Evolutionary conservation across 2,797 vertebrate species (phyloP), one percentile per base, ranked within the genome.

Genomic region (Enteromius fasciolatus): DNA sequence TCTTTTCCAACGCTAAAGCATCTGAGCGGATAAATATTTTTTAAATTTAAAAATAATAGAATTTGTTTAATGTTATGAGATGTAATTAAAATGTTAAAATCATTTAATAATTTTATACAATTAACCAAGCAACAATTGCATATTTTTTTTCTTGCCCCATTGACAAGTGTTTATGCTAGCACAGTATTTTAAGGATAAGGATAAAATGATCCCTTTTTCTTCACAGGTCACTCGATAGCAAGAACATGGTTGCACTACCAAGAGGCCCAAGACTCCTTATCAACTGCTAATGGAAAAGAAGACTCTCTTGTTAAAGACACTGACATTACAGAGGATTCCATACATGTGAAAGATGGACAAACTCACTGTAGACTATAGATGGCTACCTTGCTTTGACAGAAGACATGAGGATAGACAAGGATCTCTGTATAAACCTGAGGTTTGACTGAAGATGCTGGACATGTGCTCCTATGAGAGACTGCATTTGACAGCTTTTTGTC

Each of bases 171-270:
- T 52, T 52, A 52, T 20, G 50, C 18, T n/a, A 54, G 18, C 7
- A 8, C 18, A n/a, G 3, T 54, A 23, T 23, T 57, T 57, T 59
- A 59, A 23, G 20, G 18, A 46, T 44, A 44, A 11, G 10, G 41
- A 44, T 44, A 44, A 44, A 44, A 44, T 44, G 1, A 44, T 44
- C 68, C 52, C 84, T 87, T 33, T 68, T 89, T 54, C 86, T 92
- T 90, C 91, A 48, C 83, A 98, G 97, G 98, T 98, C 81, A 98
- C 97, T 25, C 96, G 96, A 96, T 98, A 98, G 96, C 97, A 89
- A 93, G 94, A 92, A 87, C 90, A 89, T 85, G 64, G 28, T 80
- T 9, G 84, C 88, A 86, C 81, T 44, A 81, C n/a, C 46, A 86
- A 86, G 89, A 89, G 88, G 90, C 83, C 86, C 81, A 85, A 89